Base-by-base conservation (phyloP, 2,113 vertebrate genomes). In the Bubo scandiacus region DNA sequence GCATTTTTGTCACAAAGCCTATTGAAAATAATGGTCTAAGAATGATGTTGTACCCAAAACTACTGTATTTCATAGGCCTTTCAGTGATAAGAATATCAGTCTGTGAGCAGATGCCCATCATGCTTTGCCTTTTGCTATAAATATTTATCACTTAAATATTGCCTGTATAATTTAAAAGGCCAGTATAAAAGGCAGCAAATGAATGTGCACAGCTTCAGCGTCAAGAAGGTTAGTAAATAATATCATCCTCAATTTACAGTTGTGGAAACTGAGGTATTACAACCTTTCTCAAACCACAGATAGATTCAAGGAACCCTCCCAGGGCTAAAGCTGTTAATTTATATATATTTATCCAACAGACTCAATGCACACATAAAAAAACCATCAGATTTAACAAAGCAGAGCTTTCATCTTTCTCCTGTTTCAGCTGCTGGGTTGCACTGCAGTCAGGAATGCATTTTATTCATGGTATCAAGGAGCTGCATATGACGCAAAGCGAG, bases 121-220 rank as follows among this genome's bases (percentile, higher is more conserved):
- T 62, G 54, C 49, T 77, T 92, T 95, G 71, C 51, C 67, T 93
- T 73, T 70, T 70, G 59, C 15, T 82, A 61, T 83, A 80, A 95
- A 86, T 92, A 95, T 95, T 91, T 94, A 84, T 81, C 52, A 79
- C 43, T 88, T 95, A 75, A 85, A 85, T 71, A 65, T 71, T 88
- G 36, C 55, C 40, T 82, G 42, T 94, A 73, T 88, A 93, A 95
- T 95, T 95, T 88, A 92, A 93, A 94, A 91, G 59, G 26, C 65
- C 25, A 26, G 15, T 54, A 78, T 73, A 67, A 91, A 95, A 92
- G 49, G 38, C 19, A 63, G 43, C 30, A 81, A 79, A 59, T 52
- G n/a, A 81, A 89, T 57, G 36, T 72, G 52, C 54, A 63, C 25
- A 54, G 40, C 43, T 91, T 90, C 81, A 85, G 12, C 27, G 51